These are phyloP conservation scores for Spodoptera littoralis DNA, from an alignment of 2,888 invertebrate genomes.

Conservation along the genomic window DNA sequence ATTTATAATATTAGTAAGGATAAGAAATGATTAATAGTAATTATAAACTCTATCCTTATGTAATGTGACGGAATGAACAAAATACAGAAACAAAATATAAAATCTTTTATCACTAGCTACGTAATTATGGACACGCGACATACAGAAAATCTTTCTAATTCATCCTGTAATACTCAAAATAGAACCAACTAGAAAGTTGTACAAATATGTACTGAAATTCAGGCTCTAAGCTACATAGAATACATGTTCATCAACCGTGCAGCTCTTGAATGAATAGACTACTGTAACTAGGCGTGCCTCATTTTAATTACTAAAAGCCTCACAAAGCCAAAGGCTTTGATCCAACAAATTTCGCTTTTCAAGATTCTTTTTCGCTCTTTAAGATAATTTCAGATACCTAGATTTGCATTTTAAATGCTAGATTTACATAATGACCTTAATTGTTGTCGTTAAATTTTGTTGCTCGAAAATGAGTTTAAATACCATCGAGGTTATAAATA, in stretches of 20 bases:
- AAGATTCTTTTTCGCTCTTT: background rate
- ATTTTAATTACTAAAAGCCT: constrained; percentile 28
- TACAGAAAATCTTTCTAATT: no score
- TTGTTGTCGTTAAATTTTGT: background rate
- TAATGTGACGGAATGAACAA: no score
- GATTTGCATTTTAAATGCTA: constrained; percentile 17
- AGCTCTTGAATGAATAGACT: constrained; percentile 11
- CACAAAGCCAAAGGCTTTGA: constrained; percentile 12
- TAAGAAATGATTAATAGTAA: no score
- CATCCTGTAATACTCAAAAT: no score
- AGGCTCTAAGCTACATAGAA: background rate
- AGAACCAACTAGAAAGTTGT: no score
- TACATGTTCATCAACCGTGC: constrained; percentile 7
- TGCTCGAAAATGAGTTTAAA: no score
- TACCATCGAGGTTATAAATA: no score
- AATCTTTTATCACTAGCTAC: no score
- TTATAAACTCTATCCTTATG: no score
- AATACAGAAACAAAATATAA: no score
- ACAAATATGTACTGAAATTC: background rate
- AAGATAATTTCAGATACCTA: constrained; percentile 6
- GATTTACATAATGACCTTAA: constrained; percentile 6
- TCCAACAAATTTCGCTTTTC: background rate
- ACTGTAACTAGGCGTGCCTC: constrained; percentile 10
- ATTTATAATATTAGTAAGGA: no score
- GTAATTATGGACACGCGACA: no score